phyloP scores from a whole-genome alignment of 2,888 invertebrate genomes.

The Rotaria macrura region DNA sequence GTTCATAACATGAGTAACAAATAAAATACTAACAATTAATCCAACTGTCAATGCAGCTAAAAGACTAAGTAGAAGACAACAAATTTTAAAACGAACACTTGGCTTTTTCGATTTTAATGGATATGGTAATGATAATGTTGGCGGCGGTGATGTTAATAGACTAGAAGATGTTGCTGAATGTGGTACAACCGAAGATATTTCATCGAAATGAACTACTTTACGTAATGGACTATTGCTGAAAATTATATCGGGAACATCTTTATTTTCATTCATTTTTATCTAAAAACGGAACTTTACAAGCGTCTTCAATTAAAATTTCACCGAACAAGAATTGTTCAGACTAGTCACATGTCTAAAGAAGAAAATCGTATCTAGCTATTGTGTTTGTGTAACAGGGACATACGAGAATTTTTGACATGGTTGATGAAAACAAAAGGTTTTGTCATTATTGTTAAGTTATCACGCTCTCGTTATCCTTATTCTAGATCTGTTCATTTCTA shows the following conservation, averaged over 20 bases:
- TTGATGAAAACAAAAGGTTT: no score
- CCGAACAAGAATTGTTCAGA: no score
- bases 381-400: no score
- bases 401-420: no score
- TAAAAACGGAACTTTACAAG: no score
- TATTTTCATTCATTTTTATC: not conserved
- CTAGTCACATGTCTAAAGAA: no score
- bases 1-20: not conserved
- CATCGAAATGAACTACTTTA: not conserved
- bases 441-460: no score
- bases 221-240: not conserved
- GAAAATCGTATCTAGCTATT: no score
- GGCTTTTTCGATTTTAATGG: not conserved
- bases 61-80: not conserved
- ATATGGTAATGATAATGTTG: not conserved
- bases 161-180: not conserved
- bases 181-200: not conserved
- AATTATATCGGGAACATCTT: not conserved
- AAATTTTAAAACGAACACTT: not conserved
- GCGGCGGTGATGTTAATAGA: not conserved
- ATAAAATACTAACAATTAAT: not conserved
- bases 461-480: no score
- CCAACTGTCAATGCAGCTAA: conserved; percentile 7
- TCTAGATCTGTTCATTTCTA: no score
- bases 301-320: no score